phyloP scores from a whole-genome alignment of 2,797 vertebrate genomes.

The Takifugu rubripes region DNA sequence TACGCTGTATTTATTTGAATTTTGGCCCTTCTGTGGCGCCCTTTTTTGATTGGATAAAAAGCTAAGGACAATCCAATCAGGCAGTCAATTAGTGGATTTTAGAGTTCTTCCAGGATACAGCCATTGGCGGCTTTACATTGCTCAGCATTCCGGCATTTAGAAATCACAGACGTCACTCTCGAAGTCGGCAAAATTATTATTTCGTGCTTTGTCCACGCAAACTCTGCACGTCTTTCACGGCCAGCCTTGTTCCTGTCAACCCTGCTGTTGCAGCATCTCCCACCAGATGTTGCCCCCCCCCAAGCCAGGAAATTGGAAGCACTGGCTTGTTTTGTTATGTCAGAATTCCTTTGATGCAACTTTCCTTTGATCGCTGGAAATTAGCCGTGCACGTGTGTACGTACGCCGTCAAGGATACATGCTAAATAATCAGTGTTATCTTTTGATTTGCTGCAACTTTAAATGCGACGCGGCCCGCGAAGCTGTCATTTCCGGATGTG shows the following conservation, averaged over 20 bases:
- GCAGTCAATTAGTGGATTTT: too few species aligned
- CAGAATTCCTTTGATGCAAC: conserved; percentile 25
- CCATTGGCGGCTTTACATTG: too few species aligned
- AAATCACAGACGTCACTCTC: too few species aligned
- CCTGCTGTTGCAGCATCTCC: conserved; percentile 32
- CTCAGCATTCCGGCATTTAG: too few species aligned
- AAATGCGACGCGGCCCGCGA: conserved; percentile 32
- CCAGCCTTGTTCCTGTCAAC: conserved; percentile 40
- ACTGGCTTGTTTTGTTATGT: conserved; percentile 25
- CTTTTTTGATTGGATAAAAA: too few species aligned
- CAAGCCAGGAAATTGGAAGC: conserved; percentile 37
- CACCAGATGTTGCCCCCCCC: conserved; percentile 36
- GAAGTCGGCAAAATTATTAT: too few species aligned
- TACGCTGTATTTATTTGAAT: too few species aligned
- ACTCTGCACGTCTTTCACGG: conserved; percentile 26
- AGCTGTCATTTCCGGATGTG: conserved; percentile 12
- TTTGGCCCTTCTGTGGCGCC: too few species aligned
- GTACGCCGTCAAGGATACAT: neutral
- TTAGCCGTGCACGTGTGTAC: neutral
- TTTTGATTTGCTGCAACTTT: conserved; percentile 28
- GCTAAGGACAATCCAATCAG: too few species aligned
- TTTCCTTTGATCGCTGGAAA: neutral
- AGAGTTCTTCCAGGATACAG: too few species aligned
- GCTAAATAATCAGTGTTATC: too few species aligned
- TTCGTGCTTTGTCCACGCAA: conserved; percentile 2